These are phyloP conservation scores for Tipula confusa DNA, from an alignment of 2,888 invertebrate species.

Conservation along the genomic window DNA sequence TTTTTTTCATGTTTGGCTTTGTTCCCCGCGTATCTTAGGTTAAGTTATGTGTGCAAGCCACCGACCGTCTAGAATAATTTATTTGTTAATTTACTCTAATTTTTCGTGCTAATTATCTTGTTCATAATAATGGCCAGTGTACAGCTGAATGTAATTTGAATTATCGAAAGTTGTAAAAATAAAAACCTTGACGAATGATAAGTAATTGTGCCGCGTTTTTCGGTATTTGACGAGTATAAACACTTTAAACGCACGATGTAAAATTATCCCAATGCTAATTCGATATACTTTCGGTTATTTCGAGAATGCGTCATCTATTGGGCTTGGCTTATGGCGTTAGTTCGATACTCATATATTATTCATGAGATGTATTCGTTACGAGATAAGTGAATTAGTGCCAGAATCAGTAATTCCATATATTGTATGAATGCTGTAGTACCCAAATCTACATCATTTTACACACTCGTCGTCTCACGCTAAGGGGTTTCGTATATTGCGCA, in stretches of 20 bases:
- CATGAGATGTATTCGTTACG: background rate
- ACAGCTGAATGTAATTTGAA: no score
- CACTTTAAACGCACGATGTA: background rate
- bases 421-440: background rate
- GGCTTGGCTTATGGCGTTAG: slow-evolving; percentile 3
- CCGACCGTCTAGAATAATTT: background rate
- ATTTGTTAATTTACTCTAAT: background rate
- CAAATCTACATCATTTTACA: background rate
- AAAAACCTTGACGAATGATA: background rate
- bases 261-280: background rate
- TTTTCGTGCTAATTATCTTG: background rate
- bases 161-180: background rate
- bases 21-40: background rate
- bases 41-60: background rate
- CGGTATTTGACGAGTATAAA: background rate
- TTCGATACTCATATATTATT: background rate
- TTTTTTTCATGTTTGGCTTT: background rate
- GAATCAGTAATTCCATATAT: background rate
- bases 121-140: background rate
- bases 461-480: background rate
- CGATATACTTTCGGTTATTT: background rate
- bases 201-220: background rate
- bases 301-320: background rate
- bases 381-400: background rate
- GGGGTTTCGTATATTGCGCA: slow-evolving; percentile 14